phyloP scores from a whole-genome alignment of 1,140 invertebrate species.

The Campoletis sonorensis region DNA sequence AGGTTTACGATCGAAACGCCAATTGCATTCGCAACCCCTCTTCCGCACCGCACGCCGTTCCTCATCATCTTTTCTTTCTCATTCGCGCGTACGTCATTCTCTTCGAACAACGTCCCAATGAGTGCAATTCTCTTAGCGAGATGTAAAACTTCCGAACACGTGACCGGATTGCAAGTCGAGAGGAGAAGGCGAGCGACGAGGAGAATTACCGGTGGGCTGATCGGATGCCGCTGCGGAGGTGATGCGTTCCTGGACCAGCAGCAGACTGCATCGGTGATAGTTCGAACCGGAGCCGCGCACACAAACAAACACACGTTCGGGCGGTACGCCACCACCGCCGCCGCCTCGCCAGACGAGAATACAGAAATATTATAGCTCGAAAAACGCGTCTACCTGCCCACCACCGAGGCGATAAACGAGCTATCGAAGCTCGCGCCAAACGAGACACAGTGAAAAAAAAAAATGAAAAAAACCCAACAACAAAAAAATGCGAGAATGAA shows the following conservation, averaged over 20 bases:
- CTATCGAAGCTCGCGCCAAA: conserved; percentile 43
- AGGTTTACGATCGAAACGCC: conserved; percentile 44
- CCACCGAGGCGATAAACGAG: conserved; percentile 50
- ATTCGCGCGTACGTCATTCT: not conserved
- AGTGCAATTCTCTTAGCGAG: conserved; percentile 38
- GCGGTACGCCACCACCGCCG: too few relatives aligned
- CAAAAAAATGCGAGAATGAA: conserved; percentile 1
- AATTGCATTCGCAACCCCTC: conserved; percentile 19
- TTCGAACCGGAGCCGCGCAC: not conserved
- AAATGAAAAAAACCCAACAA: too few relatives aligned
- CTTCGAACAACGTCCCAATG: not conserved
- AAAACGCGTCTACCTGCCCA: conserved; percentile 51
- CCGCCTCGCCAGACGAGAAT: not conserved
- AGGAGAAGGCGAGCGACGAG: conserved; percentile 43
- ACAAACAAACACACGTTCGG: not conserved
- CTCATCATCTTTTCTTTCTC: not conserved
- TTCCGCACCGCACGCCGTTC: not conserved
- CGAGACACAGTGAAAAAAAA: conserved; percentile 27
- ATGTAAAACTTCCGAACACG: conserved; percentile 57
- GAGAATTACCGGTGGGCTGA: conserved; percentile 30
- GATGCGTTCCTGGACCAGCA: not conserved
- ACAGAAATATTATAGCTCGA: conserved; percentile 52
- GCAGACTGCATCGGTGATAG: not conserved
- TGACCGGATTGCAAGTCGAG: conserved; percentile 50
- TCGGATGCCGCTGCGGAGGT: not conserved